Evolutionary conservation across 2,888 invertebrate genomes (phyloP), one percentile per base, ranked within the genome.

Genomic region (Megalurothrips usitatus): DNA sequence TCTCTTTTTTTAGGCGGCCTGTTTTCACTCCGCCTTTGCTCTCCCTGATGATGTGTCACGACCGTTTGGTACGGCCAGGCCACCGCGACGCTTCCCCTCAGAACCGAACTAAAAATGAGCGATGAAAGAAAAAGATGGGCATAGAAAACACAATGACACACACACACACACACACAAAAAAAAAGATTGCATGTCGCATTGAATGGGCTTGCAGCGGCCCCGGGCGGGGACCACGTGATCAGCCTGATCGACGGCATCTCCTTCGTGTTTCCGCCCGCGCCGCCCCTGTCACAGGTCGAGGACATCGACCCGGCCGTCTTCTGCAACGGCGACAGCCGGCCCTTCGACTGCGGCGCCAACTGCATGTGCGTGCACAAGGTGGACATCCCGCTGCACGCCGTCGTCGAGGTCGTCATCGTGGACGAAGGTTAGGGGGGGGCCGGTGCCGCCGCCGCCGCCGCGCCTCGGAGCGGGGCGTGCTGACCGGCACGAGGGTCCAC

Each of bases 331-430:
- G 92, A 93, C 86, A 93, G 94, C 87, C 89, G 93, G 79, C 94
- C 94, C 0, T 88, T 92, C 19, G 88, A 92, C 86, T 95, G 94
- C 85, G 91, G 92, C 0, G 90, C 91, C 80, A 93, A 93, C 87
- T 96, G 96, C 86, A 92, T 92, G 87, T 97, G 96, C 87, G 93
- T 94, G 0, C 96, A 96, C 86, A 92, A 92, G 88, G 91, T 96
- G 43, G 93, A 94, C 85, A 94, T 96, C 80, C 93, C 94, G 0
- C 88, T 95, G 19, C 94, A 94, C 85, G 93, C 96, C 68, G 91
- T 95, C 80, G 96, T 96, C 0, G 96, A 97, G 88, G 92, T 97
- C 48, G 92, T 96, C 8, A 88, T 96, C 28, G 94, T 96, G 82
- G 96, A 97, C 87, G 93, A 94, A 92, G 92, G 93, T 93, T 87